These are phyloP conservation scores for Forbesichthys agassizii DNA, from an alignment of 2,113 vertebrate genomes.

Conservation along the genomic window DNA sequence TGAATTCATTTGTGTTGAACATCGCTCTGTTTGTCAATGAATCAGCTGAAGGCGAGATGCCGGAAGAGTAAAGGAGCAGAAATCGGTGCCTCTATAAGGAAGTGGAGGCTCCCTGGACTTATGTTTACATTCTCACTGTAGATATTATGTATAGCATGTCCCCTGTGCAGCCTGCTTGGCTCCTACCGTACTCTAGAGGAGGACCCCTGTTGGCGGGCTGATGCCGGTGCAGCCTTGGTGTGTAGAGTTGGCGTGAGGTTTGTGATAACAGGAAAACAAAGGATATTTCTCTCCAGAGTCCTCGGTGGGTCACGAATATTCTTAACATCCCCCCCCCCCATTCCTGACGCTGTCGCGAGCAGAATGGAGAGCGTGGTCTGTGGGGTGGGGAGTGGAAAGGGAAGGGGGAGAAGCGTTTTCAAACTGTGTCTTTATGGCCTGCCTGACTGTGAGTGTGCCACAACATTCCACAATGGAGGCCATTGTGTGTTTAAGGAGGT, in stretches of 20 bases:
- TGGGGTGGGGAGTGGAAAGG: conserved; percentile 23
- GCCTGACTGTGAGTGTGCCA: conserved; percentile 78
- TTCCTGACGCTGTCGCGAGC: conserved; percentile 33
- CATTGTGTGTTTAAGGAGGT: conserved; percentile 83
- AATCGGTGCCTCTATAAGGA: background rate
- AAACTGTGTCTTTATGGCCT: conserved; percentile 85
- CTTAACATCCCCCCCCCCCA: conserved; percentile 36
- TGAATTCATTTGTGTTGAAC: background rate
- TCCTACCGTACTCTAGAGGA: background rate
- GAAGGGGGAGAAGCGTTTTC: conserved; percentile 53
- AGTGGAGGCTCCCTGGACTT: background rate
- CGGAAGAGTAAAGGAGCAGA: conserved; percentile 6
- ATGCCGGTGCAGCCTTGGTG: conserved; percentile 30
- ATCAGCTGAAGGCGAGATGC: background rate
- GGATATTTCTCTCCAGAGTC: conserved; percentile 61
- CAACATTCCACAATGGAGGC: conserved; percentile 79
- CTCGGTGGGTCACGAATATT: conserved; percentile 39
- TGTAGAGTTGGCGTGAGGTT: conserved; percentile 58
- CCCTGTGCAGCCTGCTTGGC: conserved; percentile 30
- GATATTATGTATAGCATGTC: conserved; percentile 32
- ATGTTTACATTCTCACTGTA: conserved; percentile 33
- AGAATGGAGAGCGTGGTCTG: conserved; percentile 41
- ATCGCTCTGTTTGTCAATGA: background rate
- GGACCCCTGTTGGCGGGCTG: conserved; percentile 60
- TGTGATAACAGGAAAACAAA: conserved; percentile 64